These are phyloP conservation scores for Melospiza georgiana DNA, from an alignment of 2,113 vertebrate genomes.

Conservation along the genomic window DNA sequence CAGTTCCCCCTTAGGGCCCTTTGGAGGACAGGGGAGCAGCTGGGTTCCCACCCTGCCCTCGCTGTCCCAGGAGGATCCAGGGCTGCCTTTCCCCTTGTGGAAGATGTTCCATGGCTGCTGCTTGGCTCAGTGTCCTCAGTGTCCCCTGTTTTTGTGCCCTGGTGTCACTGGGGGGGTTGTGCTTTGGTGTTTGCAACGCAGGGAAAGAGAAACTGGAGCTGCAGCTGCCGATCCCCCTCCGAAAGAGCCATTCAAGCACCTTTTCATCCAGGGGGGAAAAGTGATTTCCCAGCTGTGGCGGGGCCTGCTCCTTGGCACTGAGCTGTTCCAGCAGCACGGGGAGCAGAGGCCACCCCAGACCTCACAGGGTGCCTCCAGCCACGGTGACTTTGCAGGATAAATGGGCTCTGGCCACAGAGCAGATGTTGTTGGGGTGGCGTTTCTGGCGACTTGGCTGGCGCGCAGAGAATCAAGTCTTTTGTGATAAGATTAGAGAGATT, in stretches of 20 bases:
- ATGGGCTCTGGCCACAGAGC: background rate
- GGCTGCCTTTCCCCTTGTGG: background rate
- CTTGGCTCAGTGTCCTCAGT: background rate
- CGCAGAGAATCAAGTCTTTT: slow-evolving; percentile 31
- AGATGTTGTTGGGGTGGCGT: slow-evolving; percentile 43
- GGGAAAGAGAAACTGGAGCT: background rate
- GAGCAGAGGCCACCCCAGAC: background rate
- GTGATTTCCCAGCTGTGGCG: background rate
- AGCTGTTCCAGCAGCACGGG: background rate
- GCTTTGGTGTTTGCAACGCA: background rate
- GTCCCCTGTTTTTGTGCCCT: background rate
- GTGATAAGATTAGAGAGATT: slow-evolving; percentile 64
- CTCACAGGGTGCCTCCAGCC: background rate
- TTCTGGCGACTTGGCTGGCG: background rate
- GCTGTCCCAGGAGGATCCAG: background rate
- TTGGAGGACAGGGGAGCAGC: background rate
- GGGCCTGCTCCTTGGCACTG: background rate
- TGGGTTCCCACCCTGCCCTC: background rate
- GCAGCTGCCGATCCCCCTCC: background rate
- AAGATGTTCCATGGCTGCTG: background rate
- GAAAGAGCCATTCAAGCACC: accelerated
- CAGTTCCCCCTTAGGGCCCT: slow-evolving; percentile 17
- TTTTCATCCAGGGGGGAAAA: accelerated
- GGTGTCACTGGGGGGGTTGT: background rate
- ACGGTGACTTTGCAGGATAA: accelerated